phyloP scores from a whole-genome alignment of 92 coral and sea anemone species.

The Ricordea florida region DNA sequence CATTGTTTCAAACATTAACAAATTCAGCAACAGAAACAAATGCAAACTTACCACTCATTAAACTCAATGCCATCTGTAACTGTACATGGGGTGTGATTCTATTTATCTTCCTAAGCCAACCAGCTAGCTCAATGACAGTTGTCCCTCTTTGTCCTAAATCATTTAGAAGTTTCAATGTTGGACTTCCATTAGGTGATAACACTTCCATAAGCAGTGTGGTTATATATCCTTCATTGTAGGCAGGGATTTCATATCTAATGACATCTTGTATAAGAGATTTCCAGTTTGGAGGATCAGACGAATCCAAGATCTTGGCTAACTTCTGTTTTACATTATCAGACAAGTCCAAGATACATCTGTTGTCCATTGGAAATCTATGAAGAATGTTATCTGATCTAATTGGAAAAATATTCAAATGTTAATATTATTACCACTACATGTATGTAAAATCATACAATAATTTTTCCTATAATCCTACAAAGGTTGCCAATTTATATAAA shows the following conservation, averaged over 20 bases:
- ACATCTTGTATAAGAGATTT: slow-evolving; percentile 58
- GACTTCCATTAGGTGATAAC: slow-evolving; percentile 80
- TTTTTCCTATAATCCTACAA: no score
- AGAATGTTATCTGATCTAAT: background rate
- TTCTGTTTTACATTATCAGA: slow-evolving; percentile 48
- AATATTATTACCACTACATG: no score
- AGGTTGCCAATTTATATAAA: no score
- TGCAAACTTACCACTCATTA: slow-evolving; percentile 14
- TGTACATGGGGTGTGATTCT: slow-evolving; percentile 31
- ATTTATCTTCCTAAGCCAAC: slow-evolving; percentile 41
- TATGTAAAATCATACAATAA: no score
- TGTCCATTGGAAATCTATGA: slow-evolving; percentile 11
- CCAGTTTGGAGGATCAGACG: slow-evolving; percentile 72
- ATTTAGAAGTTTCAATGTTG: slow-evolving; percentile 64
- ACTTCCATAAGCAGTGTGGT: slow-evolving; percentile 66
- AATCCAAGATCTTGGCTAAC: slow-evolving; percentile 69
- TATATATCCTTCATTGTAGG: slow-evolving; percentile 39
- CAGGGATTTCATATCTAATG: background rate
- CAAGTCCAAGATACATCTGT: slow-evolving; percentile 49
- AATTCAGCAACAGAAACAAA: no score
- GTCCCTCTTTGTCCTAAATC: slow-evolving; percentile 63
- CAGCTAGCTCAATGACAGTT: slow-evolving; percentile 67
- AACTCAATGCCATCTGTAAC: slow-evolving; percentile 38
- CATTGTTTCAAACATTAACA: no score
- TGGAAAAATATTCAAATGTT: no score